phyloP scores from a whole-genome alignment of 1,140 invertebrate species.

The Philotrypesis tridentata region DNA sequence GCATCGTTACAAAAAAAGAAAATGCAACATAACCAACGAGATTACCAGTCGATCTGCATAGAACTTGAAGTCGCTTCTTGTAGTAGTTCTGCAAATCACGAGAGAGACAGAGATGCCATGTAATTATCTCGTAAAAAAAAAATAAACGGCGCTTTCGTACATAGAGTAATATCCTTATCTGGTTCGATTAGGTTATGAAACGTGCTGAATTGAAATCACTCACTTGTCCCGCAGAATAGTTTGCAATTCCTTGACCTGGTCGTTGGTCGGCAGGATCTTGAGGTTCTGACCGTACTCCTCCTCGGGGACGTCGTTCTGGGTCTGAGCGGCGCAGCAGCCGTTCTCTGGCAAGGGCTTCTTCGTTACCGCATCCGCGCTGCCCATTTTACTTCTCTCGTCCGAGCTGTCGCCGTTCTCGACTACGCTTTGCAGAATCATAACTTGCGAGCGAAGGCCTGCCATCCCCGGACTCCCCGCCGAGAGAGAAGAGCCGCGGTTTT shows the following conservation, averaged over 20 bases:
- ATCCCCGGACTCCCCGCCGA: too few species aligned
- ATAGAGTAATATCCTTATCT: not conserved
- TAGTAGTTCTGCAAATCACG: constrained; percentile 85
- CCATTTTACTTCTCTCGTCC: constrained; percentile 59
- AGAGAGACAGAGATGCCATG: not conserved
- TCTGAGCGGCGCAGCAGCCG: constrained; percentile 22
- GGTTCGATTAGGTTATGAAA: constrained; percentile 4
- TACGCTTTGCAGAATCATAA: too few species aligned
- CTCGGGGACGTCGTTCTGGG: constrained; percentile 56
- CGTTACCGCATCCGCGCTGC: constrained; percentile 62
- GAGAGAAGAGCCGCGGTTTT: too few species aligned
- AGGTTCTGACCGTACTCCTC: constrained; percentile 86
- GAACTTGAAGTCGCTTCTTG: constrained; percentile 97
- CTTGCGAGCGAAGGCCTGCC: too few species aligned
- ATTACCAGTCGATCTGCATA: constrained; percentile 93
- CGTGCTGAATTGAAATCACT: constrained; percentile 34
- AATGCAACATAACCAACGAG: constrained; percentile 12
- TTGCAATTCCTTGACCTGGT: constrained; percentile 94
- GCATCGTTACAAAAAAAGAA: not conserved
- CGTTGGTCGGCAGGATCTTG: constrained; percentile 86
- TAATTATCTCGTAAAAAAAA: not conserved
- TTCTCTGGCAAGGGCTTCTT: constrained; percentile 61
- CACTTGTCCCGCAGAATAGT: constrained; percentile 96
- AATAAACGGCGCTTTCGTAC: not conserved
- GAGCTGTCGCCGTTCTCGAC: not conserved